A percentile compares a stretch with the other conserved stretches of the same genome.
phyloP scores from a whole-genome alignment of 2,797 vertebrate species.

The Tangara arthus region DNA sequence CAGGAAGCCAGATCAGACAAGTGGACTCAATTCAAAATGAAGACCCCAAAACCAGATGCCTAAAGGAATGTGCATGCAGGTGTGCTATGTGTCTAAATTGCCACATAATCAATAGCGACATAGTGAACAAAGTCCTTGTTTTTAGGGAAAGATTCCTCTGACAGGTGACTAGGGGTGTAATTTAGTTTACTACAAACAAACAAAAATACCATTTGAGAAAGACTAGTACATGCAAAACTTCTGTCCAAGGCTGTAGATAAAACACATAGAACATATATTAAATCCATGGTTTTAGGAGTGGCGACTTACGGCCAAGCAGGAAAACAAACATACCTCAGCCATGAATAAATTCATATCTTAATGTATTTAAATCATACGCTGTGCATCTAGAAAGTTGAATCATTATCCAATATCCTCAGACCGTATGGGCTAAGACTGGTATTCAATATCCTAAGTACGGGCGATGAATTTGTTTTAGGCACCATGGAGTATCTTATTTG shows the following conservation, averaged over 20 bases:
- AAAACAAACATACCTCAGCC: background rate
- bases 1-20: background rate
- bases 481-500: background rate
- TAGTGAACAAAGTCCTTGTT: background rate
- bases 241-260: background rate
- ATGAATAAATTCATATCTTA: background rate
- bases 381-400: background rate
- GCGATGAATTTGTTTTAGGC: background rate
- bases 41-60: background rate
- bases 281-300: background rate
- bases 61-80: background rate
- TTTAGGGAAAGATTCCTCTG: background rate
- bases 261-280: background rate
- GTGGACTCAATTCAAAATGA: background rate
- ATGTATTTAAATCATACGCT: background rate
- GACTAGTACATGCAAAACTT: background rate
- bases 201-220: background rate
- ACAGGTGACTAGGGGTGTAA: background rate
- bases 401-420: background rate
- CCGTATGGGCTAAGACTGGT: background rate
- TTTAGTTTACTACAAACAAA: background rate
- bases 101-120: conserved; percentile 16
- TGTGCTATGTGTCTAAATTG: background rate
- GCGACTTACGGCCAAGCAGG: background rate
- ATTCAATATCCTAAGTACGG: background rate